Conservation (phyloP, 1,140 invertebrate species). For the Drosophila funebris region DNA sequence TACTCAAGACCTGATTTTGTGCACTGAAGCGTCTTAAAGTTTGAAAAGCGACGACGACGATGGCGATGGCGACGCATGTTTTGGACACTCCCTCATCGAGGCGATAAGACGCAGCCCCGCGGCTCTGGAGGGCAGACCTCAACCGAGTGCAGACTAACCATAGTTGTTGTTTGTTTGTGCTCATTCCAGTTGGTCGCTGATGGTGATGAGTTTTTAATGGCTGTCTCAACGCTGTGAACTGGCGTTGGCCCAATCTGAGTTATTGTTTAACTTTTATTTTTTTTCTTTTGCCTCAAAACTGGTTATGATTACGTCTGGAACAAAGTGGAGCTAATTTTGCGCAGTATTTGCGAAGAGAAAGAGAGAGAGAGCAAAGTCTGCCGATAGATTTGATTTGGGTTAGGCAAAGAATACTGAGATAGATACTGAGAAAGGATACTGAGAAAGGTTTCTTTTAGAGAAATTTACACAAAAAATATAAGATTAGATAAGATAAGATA, state of each 20-base stretch:
- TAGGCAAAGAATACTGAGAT: not conserved
- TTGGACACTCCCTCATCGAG: constrained; percentile 70
- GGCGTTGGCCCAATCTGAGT: constrained; percentile 66
- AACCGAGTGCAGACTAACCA: constrained; percentile 12
- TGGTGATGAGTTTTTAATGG: constrained; percentile 80
- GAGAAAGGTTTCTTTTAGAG: too few species aligned
- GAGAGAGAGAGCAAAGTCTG: too few species aligned
- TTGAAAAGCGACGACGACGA: too few species aligned
- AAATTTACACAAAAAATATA: too few species aligned
- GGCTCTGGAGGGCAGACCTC: constrained; percentile 11
- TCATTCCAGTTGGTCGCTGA: constrained; percentile 71
- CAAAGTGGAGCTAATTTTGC: constrained; percentile 66
- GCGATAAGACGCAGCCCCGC: constrained; percentile 25
- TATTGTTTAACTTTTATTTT: constrained; percentile 52
- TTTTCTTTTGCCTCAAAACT: constrained; percentile 23
- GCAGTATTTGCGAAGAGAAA: constrained; percentile 9
- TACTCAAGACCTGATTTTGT: constrained; percentile 39
- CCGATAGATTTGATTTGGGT: not conserved
- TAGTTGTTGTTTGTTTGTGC: constrained; percentile 28
- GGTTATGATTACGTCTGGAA: constrained; percentile 40
- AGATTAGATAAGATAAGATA: too few species aligned
- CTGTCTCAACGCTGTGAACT: constrained; percentile 47
- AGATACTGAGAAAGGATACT: too few species aligned
- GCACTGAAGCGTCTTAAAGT: constrained; percentile 61
- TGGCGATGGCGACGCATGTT: constrained; percentile 40